Conservation (phyloP, 2,113 vertebrate species). For the Syngnathus floridae region DNA sequence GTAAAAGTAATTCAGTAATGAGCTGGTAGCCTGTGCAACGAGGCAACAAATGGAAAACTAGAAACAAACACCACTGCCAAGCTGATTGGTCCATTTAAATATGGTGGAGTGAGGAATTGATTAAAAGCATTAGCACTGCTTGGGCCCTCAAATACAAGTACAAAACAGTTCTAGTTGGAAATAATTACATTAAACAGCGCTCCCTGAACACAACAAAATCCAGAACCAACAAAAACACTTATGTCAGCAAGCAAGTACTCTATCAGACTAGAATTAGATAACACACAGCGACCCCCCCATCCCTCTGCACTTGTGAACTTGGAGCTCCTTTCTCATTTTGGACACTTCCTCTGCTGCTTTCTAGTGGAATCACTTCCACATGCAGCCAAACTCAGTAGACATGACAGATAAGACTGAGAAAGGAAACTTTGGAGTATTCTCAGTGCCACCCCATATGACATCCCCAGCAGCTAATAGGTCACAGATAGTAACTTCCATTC, state of each 20-base stretch:
- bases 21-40: background rate
- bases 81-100: background rate
- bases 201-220: background rate
- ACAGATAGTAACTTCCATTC: conserved; percentile 33
- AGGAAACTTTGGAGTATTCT: conserved; percentile 53
- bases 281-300: background rate
- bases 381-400: conserved; percentile 23
- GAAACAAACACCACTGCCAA: background rate
- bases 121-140: background rate
- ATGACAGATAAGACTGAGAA: conserved; percentile 59
- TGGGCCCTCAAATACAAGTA: background rate
- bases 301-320: background rate
- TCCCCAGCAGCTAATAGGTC: conserved; percentile 37
- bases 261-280: conserved; percentile 22
- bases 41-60: background rate
- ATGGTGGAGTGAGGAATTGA: background rate
- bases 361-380: conserved; percentile 22
- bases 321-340: conserved; percentile 3
- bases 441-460: conserved; percentile 42
- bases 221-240: conserved; percentile 13
- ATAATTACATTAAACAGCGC: background rate
- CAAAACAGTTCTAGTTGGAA: background rate
- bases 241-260: conserved; percentile 6
- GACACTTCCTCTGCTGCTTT: conserved; percentile 10
- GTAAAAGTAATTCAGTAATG: background rate